Percentiles rank a stretch among this genome's conserved stretches.
Conservation (phyloP, 1,140 invertebrate genomes). For the Psix sp. region DNA sequence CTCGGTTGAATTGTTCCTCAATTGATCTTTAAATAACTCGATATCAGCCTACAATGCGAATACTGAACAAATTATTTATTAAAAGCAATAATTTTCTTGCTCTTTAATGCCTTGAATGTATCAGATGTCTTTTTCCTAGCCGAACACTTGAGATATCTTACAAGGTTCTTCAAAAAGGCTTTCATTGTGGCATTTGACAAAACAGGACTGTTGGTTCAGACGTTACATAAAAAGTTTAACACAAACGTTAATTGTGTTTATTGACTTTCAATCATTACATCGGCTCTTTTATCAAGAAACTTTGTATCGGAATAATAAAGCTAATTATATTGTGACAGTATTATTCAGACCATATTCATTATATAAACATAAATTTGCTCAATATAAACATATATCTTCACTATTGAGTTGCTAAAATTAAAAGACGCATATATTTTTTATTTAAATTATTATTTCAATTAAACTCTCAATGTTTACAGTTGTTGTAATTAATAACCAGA, state of each 20-base stretch:
- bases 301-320: too few species aligned
- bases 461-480: conserved; percentile 4
- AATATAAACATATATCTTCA: too few species aligned
- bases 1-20: background rate
- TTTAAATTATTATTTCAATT: conserved; percentile 2
- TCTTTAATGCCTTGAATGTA: conserved; percentile 6
- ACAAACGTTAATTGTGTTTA: conserved; percentile 1
- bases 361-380: too few species aligned
- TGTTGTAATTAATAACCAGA: conserved; percentile 5
- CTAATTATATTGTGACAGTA: too few species aligned
- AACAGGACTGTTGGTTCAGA: conserved; percentile 7
- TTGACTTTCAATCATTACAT: background rate
- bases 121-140: conserved; percentile 13
- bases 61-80: conserved; percentile 12
- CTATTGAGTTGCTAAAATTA: too few species aligned
- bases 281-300: too few species aligned
- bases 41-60: background rate
- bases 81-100: conserved; percentile 20
- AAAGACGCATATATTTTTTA: too few species aligned
- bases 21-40: background rate
- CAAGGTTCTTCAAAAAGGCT: conserved; percentile 28
- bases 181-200: conserved; percentile 27
- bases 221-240: background rate
- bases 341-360: too few species aligned
- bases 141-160: conserved; percentile 31